Evolutionary conservation across 2,888 invertebrate species (phyloP).

Genomic region (Cordilura impudica): DNA sequence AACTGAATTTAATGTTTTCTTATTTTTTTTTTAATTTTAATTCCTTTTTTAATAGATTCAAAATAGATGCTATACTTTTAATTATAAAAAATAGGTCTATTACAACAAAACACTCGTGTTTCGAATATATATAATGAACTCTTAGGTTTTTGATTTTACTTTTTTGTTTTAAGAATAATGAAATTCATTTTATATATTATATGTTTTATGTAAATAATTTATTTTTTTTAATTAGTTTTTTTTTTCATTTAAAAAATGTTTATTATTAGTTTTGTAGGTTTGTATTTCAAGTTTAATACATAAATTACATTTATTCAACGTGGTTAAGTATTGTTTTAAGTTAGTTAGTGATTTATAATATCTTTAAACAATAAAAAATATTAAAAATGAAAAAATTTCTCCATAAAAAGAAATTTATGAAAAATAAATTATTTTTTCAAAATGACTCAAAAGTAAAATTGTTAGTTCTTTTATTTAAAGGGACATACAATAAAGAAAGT

Average conservation of each 20-base stretch:
- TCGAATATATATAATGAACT: slow-evolving; percentile 31
- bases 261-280: slow-evolving; percentile 14
- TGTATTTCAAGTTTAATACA: slow-evolving; percentile 15
- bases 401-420: slow-evolving; percentile 18
- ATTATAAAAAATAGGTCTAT: slow-evolving; percentile 13
- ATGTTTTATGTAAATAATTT: slow-evolving; percentile 31
- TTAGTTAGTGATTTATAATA: slow-evolving; percentile 37
- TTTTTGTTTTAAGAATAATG: slow-evolving; percentile 12
- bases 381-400: neutral
- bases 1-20: too few relatives aligned
- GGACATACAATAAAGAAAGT: neutral
- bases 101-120: slow-evolving; percentile 17
- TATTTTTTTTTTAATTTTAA: too few relatives aligned
- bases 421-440: slow-evolving; percentile 58
- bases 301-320: slow-evolving; percentile 22
- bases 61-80: slow-evolving; percentile 29
- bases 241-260: neutral
- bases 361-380: neutral
- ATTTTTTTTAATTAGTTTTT: slow-evolving; percentile 8
- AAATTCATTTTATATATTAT: neutral
- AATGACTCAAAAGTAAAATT: slow-evolving; percentile 25
- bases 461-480: neutral
- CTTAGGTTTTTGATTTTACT: neutral
- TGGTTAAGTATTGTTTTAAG: slow-evolving; percentile 46
- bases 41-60: too few relatives aligned